These are phyloP conservation scores for Drepana arcuata DNA, from an alignment of 1,140 invertebrate species.

Conservation along the genomic window DNA sequence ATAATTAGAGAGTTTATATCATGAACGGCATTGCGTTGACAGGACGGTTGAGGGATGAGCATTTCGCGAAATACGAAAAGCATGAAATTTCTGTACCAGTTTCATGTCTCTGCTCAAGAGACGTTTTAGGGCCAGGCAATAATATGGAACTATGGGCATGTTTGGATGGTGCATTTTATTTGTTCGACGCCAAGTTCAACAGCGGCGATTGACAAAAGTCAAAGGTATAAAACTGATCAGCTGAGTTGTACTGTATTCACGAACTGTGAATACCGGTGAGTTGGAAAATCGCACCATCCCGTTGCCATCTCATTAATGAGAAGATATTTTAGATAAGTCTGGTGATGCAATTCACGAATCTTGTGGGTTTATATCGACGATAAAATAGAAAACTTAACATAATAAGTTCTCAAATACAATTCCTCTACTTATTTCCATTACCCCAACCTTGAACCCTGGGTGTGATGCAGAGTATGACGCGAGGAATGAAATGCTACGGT, in stretches of 20 bases:
- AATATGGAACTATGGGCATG: conserved; percentile 29
- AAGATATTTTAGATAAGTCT: too few relatives aligned
- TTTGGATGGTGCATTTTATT: conserved; percentile 42
- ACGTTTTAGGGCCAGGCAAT: conserved; percentile 21
- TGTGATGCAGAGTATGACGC: conserved; percentile 7
- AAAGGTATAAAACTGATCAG: conserved; percentile 40
- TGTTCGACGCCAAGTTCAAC: conserved; percentile 27
- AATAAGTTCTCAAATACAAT: too few relatives aligned
- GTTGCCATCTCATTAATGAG: too few relatives aligned
- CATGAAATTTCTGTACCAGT: conserved; percentile 28
- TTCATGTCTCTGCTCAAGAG: conserved; percentile 29
- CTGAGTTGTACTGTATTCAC: conserved; percentile 64
- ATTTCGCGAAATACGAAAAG: conserved; percentile 24
- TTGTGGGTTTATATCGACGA: too few relatives aligned
- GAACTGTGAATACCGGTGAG: conserved; percentile 72
- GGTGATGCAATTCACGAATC: too few relatives aligned
- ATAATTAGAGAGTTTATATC: conserved; percentile 27
- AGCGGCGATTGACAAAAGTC: conserved; percentile 22
- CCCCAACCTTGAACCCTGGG: conserved; percentile 13
- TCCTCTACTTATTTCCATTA: too few relatives aligned
- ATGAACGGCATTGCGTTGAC: too few relatives aligned
- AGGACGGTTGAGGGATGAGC: conserved; percentile 41
- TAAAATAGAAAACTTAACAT: too few relatives aligned
- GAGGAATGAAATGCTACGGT: conserved; percentile 2
- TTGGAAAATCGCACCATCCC: too few relatives aligned